These are phyloP conservation scores for Asteroscopus sphinx DNA, from an alignment of 2,888 invertebrate species.

Conservation along the genomic window DNA sequence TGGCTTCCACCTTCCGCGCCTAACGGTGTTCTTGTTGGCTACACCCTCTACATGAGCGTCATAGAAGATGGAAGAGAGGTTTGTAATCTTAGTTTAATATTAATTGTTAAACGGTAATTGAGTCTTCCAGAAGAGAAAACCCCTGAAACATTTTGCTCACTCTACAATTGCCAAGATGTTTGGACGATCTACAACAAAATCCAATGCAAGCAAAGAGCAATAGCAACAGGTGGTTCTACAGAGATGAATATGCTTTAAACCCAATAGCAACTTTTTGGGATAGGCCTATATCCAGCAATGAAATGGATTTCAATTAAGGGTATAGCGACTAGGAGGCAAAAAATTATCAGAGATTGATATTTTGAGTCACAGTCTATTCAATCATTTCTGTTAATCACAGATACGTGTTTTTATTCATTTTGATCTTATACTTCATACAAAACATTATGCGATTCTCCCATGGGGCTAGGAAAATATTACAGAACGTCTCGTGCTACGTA, in stretches of 20 bases:
- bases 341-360: not conserved
- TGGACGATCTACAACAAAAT: no score
- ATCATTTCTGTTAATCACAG: conserved; percentile 4
- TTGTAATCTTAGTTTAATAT: conserved; percentile 11
- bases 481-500: conserved; percentile 21
- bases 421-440: conserved; percentile 13
- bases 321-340: not conserved
- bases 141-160: not conserved
- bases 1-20: conserved; percentile 96
- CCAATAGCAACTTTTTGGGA: not conserved
- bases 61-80: conserved; percentile 93
- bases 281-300: not conserved
- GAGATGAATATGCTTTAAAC: not conserved
- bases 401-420: conserved; percentile 7
- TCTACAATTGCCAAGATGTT: no score
- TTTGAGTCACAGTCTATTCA: not conserved
- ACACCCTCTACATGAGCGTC: conserved; percentile 95
- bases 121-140: not conserved
- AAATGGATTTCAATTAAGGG: not conserved
- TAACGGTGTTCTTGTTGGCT: conserved; percentile 95
- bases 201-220: no score
- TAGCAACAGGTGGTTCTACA: no score
- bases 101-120: not conserved
- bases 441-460: conserved; percentile 10
- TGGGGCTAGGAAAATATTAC: conserved; percentile 15